Conservation (phyloP, 2,888 invertebrate genomes). For the Heliconius aoede region DNA sequence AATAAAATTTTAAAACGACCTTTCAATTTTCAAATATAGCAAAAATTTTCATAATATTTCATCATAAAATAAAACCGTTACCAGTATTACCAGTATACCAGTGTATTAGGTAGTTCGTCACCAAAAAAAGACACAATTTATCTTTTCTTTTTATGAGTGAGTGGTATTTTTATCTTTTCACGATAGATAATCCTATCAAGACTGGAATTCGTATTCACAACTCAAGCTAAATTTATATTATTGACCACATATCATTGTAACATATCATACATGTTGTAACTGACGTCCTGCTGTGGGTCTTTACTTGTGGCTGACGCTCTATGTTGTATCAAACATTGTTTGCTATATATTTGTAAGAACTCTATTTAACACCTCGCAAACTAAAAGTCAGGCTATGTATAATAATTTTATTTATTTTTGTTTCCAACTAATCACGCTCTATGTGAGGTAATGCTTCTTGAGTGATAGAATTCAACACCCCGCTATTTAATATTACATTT, state of each 20-base stretch:
- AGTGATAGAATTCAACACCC: background rate
- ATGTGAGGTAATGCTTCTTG: too few relatives aligned
- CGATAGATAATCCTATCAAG: too few relatives aligned
- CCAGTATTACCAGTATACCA: too few relatives aligned
- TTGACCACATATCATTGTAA: constrained; percentile 17
- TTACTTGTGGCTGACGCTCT: background rate
- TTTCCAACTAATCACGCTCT: background rate
- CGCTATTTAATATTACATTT: too few relatives aligned
- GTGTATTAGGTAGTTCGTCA: background rate
- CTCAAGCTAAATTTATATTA: background rate
- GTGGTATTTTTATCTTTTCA: too few relatives aligned
- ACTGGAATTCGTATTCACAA: background rate
- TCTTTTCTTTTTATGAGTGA: too few relatives aligned
- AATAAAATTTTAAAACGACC: too few relatives aligned
- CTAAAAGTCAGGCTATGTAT: background rate
- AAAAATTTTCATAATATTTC: too few relatives aligned
- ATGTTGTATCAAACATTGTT: background rate
- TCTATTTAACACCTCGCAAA: background rate
- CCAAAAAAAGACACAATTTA: background rate
- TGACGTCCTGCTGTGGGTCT: constrained; percentile 2
- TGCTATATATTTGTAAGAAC: background rate
- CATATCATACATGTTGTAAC: background rate
- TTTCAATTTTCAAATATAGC: too few relatives aligned
- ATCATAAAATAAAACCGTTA: too few relatives aligned
- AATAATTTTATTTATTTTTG: background rate